Conservation (phyloP, 2,113 vertebrate species). For the Thunnus thynnus region DNA sequence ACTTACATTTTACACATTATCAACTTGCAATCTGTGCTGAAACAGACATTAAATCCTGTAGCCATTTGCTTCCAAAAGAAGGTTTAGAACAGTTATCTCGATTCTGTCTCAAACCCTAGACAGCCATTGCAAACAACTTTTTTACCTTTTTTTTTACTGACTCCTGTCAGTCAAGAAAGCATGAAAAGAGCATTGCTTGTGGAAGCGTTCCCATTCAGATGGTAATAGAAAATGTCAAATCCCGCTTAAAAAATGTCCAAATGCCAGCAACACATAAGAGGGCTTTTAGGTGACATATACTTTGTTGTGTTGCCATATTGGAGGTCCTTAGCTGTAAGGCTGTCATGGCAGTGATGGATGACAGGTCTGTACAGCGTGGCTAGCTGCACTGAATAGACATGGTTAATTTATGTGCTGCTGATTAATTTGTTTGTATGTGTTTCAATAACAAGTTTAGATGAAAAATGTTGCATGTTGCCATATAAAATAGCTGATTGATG, state of each 20-base stretch:
- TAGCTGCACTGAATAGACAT: neutral
- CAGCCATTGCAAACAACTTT: neutral
- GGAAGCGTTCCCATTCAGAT: constrained; percentile 36
- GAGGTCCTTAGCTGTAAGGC: constrained; percentile 8
- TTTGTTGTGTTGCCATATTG: constrained; percentile 34
- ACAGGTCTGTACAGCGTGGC: neutral
- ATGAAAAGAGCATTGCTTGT: constrained; percentile 1
- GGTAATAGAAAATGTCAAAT: constrained; percentile 60
- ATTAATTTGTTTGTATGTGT: constrained; percentile 20
- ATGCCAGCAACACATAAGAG: constrained; percentile 29
- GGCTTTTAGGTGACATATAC: constrained; percentile 41
- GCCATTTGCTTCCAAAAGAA: neutral
- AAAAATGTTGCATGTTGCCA: neutral
- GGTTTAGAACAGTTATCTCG: too few relatives aligned
- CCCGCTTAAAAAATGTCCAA: constrained; percentile 44
- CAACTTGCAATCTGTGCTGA: neutral
- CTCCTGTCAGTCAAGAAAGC: constrained; percentile 11
- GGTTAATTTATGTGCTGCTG: constrained; percentile 15
- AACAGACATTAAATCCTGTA: constrained; percentile 11
- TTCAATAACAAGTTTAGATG: constrained; percentile 2
- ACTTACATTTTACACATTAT: constrained; percentile 5
- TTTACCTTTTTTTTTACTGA: neutral
- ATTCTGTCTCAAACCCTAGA: too few relatives aligned
- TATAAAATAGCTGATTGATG: neutral
- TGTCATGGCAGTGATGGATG: constrained; percentile 48